A percentile compares a stretch with the other conserved stretches of the same genome.
phyloP scores from a whole-genome alignment of 2,888 invertebrate species.

The Thereva nobilitata region DNA sequence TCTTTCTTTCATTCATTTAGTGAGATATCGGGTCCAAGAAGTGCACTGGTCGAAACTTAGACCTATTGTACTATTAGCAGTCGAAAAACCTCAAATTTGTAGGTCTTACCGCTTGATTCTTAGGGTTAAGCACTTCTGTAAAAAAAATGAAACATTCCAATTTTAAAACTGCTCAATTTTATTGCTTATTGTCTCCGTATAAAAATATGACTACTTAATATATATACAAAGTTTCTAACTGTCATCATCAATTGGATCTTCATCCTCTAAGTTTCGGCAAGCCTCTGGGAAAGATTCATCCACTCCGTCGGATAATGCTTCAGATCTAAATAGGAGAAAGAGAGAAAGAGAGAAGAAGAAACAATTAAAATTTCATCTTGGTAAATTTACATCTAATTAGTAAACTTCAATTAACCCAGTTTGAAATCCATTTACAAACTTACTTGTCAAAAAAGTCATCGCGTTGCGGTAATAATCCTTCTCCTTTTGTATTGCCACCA shows the following conservation, averaged over 20 bases:
- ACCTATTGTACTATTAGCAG: no score
- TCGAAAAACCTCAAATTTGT: no score
- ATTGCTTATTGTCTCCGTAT: constrained; percentile 36
- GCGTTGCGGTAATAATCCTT: constrained; percentile 54
- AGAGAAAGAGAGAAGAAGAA: neutral
- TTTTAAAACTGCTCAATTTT: constrained; percentile 30
- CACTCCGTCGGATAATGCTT: constrained; percentile 48
- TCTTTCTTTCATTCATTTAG: no score
- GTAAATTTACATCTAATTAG: neutral
- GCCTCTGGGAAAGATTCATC: constrained; percentile 53
- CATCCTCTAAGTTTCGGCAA: constrained; percentile 50
- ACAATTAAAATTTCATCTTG: no score
- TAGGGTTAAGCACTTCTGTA: no score
- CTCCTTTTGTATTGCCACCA: constrained; percentile 50
- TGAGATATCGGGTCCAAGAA: no score
- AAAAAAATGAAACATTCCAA: neutral
- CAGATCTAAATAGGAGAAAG: constrained; percentile 48
- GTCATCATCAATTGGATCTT: constrained; percentile 53
- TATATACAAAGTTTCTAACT: constrained; percentile 47
- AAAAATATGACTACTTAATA: constrained; percentile 34
- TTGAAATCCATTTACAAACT: constrained; percentile 20
- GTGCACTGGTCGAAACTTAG: no score
- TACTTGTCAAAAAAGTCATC: constrained; percentile 54
- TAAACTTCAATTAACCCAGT: neutral
- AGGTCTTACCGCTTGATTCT: no score